Evolutionary conservation across 1,140 invertebrate genomes (phyloP), one percentile per base, ranked within the genome.

Genomic region (Grapholita molesta): DNA sequence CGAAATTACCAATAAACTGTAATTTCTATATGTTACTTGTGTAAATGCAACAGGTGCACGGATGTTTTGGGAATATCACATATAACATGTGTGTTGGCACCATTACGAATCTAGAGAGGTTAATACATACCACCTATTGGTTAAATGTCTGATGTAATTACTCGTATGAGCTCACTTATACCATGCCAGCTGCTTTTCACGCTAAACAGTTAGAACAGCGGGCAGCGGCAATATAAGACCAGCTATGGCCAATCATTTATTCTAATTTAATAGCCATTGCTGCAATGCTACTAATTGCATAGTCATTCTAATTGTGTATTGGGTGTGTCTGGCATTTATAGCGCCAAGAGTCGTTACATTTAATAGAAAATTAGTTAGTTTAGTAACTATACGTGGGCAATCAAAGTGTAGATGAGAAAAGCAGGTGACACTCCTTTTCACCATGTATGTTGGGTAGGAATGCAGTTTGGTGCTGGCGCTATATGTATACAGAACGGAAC

Each of bases 121-220:
- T 76, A 76, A 81, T 0, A 32, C 8, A 32, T 9, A 33, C 1
- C n/a, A 33, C 11, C 8, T 33, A 33, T 35, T 35, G 1, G n/a
- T 15, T 15, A n/a, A n/a, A n/a, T 38, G 8, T 15, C 3, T 15
- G 3, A 38, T n/a, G n/a, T 6, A 38, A 38, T n/a, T 30, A 1
- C 3, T 38, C 0, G n/a, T 35, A 1, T 35, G 11, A 8, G 33
- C 3, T 38, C 11, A n/a, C n/a, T 38, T n/a, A 38, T 1, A 38
- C 35, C 35, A 4, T n/a, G n/a, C n/a, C 35, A 38, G 35, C 35
- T 38, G n/a, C 35, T 38, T 38, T 38, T n/a, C n/a, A 38, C 35
- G 35, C 35, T 38, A 35, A 38, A 33, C 32, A 33, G 32, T 33
- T n/a, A 38, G 35, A 38, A 38, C 35, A 38, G 35, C 35, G 35